Evolutionary conservation across 2,888 invertebrate species (phyloP).

Genomic region (Adineta ricciae): DNA sequence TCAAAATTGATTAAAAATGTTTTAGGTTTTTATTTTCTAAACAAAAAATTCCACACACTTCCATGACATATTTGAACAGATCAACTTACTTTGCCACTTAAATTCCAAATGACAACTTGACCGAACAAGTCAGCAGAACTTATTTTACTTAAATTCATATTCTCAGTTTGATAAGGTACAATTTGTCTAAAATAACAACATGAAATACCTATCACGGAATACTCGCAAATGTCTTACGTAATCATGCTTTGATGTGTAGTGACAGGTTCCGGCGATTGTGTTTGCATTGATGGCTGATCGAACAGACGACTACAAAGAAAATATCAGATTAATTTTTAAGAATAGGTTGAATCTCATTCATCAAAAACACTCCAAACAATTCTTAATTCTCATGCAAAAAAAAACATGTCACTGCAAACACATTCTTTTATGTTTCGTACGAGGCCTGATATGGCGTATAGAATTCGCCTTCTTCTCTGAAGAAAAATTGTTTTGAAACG

Average conservation of each 20-base stretch:
- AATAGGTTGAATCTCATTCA: too few relatives aligned
- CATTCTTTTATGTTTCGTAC: not conserved
- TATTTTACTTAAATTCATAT: not conserved
- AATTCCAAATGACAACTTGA: conserved; percentile 23
- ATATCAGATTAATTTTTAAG: too few relatives aligned
- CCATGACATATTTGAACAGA: not conserved
- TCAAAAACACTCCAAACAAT: too few relatives aligned
- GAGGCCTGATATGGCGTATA: conserved; percentile 7
- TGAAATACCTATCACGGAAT: not conserved
- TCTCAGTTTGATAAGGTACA: not conserved
- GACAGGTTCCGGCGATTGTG: conserved; percentile 1
- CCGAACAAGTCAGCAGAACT: conserved; percentile 1
- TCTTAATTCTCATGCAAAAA: not conserved
- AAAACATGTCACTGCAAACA: not conserved
- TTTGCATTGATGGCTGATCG: conserved; percentile 15
- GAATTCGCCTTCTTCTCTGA: not conserved
- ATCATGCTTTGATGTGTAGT: conserved; percentile 18
- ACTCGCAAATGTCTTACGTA: not conserved
- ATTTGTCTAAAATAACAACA: not conserved
- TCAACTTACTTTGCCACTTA: not conserved
- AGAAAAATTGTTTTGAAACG: not conserved
- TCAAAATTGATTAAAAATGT: not conserved
- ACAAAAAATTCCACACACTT: not conserved
- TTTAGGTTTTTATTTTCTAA: not conserved
- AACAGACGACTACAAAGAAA: not conserved